Conservation (phyloP, 2,113 vertebrate species). For the Patagioenas fasciata region DNA sequence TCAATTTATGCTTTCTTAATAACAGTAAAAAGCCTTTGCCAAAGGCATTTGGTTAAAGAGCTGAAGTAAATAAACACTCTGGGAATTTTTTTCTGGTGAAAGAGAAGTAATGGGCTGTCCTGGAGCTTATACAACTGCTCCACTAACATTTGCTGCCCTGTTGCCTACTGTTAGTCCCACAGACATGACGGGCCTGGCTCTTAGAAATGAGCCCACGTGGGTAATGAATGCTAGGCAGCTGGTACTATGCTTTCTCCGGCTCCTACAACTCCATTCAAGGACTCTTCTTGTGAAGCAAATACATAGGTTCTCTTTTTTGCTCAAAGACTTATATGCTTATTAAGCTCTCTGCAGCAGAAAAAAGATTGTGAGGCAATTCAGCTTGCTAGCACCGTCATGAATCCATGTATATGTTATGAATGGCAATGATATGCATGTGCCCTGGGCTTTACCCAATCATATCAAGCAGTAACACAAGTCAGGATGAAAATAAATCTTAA, state of each 20-base stretch:
- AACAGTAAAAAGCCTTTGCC: not conserved
- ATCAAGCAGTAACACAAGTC: not conserved
- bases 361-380: slow-evolving; percentile 38
- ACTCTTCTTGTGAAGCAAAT: not conserved
- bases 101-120: not conserved
- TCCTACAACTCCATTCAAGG: not conserved
- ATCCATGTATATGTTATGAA: slow-evolving; percentile 41
- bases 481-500: slow-evolving; percentile 50
- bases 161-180: not conserved
- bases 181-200: not conserved
- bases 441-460: slow-evolving; percentile 40
- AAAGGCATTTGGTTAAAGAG: not conserved
- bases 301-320: not conserved
- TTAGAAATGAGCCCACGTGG: not conserved
- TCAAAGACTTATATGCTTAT: not conserved
- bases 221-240: not conserved
- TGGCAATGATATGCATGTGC: slow-evolving; percentile 1
- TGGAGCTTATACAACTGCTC: not conserved
- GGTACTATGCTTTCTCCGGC: not conserved
- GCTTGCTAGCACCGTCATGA: not conserved
- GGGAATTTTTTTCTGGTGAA: not conserved
- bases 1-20: not conserved
- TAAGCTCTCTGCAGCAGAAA: not conserved
- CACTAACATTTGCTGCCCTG: not conserved
- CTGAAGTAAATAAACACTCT: not conserved